phyloP scores from a whole-genome alignment of 2,113 vertebrate genomes.

The Hydropotes inermis region DNA sequence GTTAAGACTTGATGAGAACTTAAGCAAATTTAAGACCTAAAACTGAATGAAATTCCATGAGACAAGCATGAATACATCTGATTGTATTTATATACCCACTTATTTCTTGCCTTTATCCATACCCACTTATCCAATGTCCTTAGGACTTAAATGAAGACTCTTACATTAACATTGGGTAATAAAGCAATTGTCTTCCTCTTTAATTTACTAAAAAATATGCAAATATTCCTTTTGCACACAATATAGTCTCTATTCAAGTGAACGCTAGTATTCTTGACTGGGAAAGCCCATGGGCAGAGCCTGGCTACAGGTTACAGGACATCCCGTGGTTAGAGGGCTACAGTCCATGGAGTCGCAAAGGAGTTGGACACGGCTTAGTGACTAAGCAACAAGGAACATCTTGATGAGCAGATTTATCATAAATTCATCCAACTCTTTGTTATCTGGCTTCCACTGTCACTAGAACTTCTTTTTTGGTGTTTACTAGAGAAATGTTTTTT shows the following conservation, averaged over 20 bases:
- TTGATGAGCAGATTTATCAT: neutral
- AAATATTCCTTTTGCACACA: neutral
- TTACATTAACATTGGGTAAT: neutral
- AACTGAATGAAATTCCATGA: neutral
- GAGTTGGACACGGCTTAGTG: neutral
- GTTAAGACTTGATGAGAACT: neutral
- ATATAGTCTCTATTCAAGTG: conserved; percentile 19
- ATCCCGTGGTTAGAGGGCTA: neutral
- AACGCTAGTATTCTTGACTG: neutral
- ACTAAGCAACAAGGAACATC: neutral
- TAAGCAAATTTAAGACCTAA: neutral
- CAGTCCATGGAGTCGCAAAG: neutral
- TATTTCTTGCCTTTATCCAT: neutral
- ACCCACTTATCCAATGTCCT: neutral
- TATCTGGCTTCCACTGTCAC: neutral
- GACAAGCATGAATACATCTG: neutral
- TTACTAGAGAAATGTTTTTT: neutral
- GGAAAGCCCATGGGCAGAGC: neutral
- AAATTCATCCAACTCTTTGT: neutral
- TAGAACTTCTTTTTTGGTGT: neutral
- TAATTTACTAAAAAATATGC: neutral
- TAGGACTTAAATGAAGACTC: neutral
- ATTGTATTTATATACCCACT: neutral
- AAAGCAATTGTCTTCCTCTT: neutral
- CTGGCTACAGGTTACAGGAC: neutral